These are phyloP conservation scores for Pemphredon lugubris DNA, from an alignment of 2,888 invertebrate genomes.

Conservation along the genomic window DNA sequence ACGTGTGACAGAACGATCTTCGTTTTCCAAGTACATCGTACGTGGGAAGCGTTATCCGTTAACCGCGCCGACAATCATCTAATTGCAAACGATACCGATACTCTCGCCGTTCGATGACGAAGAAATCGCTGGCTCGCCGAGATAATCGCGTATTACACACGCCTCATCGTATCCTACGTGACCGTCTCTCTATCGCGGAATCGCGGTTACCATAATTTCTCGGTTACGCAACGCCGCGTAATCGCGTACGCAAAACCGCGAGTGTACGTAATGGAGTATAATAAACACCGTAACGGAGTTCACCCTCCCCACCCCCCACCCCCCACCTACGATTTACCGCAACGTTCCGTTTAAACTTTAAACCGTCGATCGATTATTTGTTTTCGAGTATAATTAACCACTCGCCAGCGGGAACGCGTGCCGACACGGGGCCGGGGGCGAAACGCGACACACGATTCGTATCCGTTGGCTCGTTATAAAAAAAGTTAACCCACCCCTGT, in stretches of 20 bases:
- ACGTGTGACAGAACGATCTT: no score
- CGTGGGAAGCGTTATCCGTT: no score
- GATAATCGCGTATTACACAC: no score
- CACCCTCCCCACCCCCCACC: no score
- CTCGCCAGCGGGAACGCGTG: constrained; percentile 25
- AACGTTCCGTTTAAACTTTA: constrained; percentile 23
- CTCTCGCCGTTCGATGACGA: no score
- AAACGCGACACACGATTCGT: constrained; percentile 37
- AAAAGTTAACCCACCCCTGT: constrained; percentile 24
- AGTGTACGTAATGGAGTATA: no score
- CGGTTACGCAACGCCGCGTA: not conserved
- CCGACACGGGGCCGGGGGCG: not conserved
- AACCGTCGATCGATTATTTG: constrained; percentile 44
- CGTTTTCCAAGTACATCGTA: no score
- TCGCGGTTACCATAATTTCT: not conserved
- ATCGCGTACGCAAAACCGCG: not conserved
- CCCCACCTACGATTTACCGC: constrained; percentile 7
- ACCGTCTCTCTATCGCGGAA: not conserved
- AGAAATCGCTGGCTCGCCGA: no score
- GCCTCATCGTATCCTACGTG: no score
- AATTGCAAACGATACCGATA: no score
- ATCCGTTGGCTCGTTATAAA: constrained; percentile 33
- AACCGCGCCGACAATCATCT: no score
- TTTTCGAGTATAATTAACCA: constrained; percentile 38
- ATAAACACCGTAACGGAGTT: no score